Conservation (phyloP, 2,888 invertebrate genomes). For the Synergus gifuensis region DNA sequence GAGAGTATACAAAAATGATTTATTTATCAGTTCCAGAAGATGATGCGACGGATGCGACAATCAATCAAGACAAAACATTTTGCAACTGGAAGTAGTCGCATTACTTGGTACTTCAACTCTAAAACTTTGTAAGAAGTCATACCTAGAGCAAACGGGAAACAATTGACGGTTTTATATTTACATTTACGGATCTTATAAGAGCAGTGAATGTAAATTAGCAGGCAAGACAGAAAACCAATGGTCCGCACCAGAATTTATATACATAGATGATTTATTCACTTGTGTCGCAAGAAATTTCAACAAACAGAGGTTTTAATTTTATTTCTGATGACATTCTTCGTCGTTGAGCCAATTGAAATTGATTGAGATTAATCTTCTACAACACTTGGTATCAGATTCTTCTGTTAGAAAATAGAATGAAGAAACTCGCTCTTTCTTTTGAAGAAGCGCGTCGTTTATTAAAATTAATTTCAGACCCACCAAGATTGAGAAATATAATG, state of each 20-base stretch:
- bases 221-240: too few species aligned
- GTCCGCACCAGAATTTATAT: not conserved
- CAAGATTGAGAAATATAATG: not conserved
- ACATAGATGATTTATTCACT: not conserved
- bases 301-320: not conserved
- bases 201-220: too few species aligned
- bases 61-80: not conserved
- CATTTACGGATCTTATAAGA: too few species aligned
- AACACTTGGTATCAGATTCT: slow-evolving; percentile 30
- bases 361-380: slow-evolving; percentile 31
- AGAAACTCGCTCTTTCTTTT: not conserved
- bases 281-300: not conserved
- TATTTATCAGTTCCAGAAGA: not conserved
- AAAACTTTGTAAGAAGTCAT: too few species aligned
- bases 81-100: too few species aligned
- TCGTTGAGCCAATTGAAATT: slow-evolving; percentile 28
- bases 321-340: slow-evolving; percentile 17
- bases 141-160: too few species aligned
- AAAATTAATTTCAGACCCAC: not conserved
- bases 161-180: too few species aligned
- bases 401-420: not conserved
- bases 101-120: too few species aligned
- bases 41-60: not conserved
- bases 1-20: not conserved
- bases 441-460: not conserved